Evolutionary conservation across 2,888 invertebrate genomes (phyloP).

Genomic region (Himalopsyche tibetana): DNA sequence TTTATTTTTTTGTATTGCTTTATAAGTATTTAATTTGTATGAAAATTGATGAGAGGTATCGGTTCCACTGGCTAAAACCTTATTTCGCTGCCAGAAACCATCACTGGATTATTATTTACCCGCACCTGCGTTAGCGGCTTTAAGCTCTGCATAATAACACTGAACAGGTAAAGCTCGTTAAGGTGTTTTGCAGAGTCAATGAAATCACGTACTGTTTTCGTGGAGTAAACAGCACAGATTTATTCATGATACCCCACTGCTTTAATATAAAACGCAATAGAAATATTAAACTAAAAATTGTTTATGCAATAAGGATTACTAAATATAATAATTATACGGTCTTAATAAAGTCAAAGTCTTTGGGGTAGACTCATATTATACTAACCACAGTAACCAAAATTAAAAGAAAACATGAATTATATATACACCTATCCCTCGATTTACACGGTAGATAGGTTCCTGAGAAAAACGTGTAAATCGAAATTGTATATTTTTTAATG

Average conservation of each 20-base stretch:
- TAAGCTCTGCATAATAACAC: constrained; percentile 52
- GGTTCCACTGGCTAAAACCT: neutral
- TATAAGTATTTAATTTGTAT: neutral
- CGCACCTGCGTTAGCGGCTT: constrained; percentile 53
- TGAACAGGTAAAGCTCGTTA: constrained; percentile 45
- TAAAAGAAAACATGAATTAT: no score
- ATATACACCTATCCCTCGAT: no score
- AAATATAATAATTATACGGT: constrained; percentile 2
- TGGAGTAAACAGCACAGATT: constrained; percentile 34
- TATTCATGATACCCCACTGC: constrained; percentile 37
- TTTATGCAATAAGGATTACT: neutral
- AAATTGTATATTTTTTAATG: no score
- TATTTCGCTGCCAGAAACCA: neutral
- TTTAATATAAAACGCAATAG: constrained; percentile 35
- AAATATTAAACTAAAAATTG: constrained; percentile 26
- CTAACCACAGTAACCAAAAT: no score
- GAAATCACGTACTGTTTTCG: constrained; percentile 48
- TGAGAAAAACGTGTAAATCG: no score
- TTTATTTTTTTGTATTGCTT: no score
- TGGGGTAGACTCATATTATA: no score
- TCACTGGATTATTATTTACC: constrained; percentile 49
- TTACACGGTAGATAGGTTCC: no score
- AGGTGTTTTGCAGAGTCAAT: constrained; percentile 45
- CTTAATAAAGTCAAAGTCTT: no score
- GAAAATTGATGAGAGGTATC: neutral